phyloP scores from a whole-genome alignment of 2,797 vertebrate species.

The Novumbra hubbsi region DNA sequence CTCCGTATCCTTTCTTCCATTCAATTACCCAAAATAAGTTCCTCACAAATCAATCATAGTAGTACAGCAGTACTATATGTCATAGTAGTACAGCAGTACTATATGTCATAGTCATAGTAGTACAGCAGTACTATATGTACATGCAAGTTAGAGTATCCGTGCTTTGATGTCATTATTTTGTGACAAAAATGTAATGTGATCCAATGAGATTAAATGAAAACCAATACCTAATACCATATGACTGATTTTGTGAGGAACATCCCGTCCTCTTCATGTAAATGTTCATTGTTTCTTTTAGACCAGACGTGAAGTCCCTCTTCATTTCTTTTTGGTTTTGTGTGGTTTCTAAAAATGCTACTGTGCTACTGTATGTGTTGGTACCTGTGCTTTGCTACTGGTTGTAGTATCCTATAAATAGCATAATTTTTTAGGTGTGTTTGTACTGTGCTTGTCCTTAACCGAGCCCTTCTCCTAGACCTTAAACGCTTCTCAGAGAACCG shows the following conservation, averaged over 20 bases:
- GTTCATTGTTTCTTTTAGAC: no score
- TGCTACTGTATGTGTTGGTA: neutral
- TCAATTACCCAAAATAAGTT: neutral
- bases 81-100: neutral
- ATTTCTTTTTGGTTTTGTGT: no score
- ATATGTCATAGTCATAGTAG: neutral
- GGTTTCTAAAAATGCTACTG: neutral
- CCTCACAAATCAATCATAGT: neutral
- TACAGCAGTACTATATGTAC: neutral
- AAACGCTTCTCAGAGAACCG: constrained; percentile 94
- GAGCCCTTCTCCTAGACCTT: constrained; percentile 74
- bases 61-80: neutral
- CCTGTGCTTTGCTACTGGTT: no score
- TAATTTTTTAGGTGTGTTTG: neutral
- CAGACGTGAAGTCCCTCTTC: no score
- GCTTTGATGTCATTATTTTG: no score
- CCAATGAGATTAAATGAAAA: no score
- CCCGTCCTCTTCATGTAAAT: no score
- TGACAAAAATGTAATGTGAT: no score
- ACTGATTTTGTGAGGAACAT: no score
- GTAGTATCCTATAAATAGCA: neutral
- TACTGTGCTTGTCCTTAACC: constrained; percentile 72
- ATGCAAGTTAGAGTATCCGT: no score
- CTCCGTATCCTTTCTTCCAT: constrained; percentile 90
- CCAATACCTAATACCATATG: no score